These are phyloP conservation scores for Monopterus albus DNA, from an alignment of 2,113 vertebrate genomes.

Conservation along the genomic window DNA sequence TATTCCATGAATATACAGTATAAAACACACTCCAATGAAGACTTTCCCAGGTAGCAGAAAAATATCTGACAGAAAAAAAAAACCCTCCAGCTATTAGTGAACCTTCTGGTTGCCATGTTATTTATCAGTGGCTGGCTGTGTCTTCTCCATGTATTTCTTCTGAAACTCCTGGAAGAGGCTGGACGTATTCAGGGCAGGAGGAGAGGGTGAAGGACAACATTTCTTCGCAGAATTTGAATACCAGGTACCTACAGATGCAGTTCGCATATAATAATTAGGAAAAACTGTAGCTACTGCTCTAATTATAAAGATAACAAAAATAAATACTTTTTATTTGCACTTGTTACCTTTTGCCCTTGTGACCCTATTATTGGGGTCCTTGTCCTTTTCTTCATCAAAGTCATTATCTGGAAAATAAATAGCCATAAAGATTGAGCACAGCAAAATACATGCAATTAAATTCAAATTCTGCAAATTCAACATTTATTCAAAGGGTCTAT, in stretches of 20 bases:
- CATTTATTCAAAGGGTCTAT: too few species aligned
- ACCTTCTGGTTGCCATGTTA: too few species aligned
- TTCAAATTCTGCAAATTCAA: not conserved
- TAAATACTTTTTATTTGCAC: too few species aligned
- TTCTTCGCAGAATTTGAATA: conserved; percentile 32
- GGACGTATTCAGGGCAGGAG: not conserved
- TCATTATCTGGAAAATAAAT: conserved; percentile 28
- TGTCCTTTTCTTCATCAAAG: not conserved
- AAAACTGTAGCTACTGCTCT: not conserved
- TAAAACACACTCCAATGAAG: not conserved
- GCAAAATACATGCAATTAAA: not conserved
- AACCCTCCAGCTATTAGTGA: too few species aligned
- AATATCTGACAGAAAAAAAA: not conserved
- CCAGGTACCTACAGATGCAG: conserved; percentile 50
- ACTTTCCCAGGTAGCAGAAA: too few species aligned
- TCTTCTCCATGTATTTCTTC: conserved; percentile 65
- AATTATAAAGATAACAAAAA: not conserved
- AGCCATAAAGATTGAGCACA: not conserved
- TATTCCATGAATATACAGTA: not conserved
- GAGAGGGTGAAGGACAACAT: not conserved
- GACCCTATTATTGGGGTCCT: too few species aligned
- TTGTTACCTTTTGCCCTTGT: conserved; percentile 25
- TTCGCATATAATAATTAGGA: not conserved
- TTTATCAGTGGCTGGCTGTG: not conserved
- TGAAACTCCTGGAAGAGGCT: conserved; percentile 66